These are phyloP conservation scores for Prunella fulvescens DNA, from an alignment of 2,113 vertebrate species.

Conservation along the genomic window DNA sequence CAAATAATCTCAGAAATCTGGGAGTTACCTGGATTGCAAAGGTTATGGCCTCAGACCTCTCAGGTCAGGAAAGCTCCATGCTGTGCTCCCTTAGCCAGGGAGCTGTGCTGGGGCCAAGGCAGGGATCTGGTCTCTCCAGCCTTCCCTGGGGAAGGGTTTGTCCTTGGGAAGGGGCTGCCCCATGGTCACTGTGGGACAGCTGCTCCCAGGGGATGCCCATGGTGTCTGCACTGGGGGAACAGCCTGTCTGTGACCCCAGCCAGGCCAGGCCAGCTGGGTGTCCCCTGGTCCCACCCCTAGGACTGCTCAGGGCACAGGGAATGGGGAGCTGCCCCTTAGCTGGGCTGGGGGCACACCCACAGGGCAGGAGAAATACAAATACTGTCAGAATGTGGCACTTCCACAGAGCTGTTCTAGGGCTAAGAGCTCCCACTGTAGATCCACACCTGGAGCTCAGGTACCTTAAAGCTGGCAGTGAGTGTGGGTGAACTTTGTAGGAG, in stretches of 20 bases:
- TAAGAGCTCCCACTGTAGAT: background rate
- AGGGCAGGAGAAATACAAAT: background rate
- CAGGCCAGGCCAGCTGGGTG: background rate
- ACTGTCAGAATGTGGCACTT: background rate
- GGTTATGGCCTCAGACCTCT: background rate
- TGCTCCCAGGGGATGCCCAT: background rate
- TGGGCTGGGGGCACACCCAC: rapidly evolving
- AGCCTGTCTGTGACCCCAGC: background rate
- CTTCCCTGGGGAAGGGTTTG: background rate
- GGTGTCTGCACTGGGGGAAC: background rate
- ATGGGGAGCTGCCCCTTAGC: background rate
- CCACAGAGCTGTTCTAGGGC: background rate
- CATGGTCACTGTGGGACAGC: background rate
- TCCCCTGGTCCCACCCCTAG: background rate
- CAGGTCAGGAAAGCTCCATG: background rate
- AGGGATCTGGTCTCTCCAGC: background rate
- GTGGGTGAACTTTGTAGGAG: background rate
- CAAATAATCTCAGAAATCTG: background rate
- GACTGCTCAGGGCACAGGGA: background rate
- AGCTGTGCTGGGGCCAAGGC: background rate
- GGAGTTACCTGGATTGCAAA: background rate
- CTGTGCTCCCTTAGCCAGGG: background rate
- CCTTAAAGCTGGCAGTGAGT: background rate
- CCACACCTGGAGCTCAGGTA: background rate
- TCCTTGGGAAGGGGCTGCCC: background rate